Percentiles rank a stretch among this genome's conserved stretches.
Conservation (phyloP, 1,140 invertebrate genomes). For the Anastatus disparis region DNA sequence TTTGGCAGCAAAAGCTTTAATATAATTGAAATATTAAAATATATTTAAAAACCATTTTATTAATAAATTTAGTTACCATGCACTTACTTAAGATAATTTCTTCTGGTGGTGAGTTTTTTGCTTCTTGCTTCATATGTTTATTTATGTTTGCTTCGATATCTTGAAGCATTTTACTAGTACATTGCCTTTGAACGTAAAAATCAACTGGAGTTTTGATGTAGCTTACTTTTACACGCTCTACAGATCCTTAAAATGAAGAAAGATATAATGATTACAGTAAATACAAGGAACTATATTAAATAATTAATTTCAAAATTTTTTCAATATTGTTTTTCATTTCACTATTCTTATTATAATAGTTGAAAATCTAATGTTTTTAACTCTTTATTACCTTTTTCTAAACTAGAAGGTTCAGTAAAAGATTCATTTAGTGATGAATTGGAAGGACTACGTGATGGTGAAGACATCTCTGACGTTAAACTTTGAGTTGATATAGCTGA, state of each 20-base stretch:
- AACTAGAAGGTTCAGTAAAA: no score
- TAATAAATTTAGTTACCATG: not conserved
- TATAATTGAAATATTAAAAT: conserved; percentile 10
- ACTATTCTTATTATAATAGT: no score
- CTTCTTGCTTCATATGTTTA: not conserved
- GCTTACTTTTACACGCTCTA: conserved; percentile 66
- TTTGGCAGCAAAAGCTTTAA: no score
- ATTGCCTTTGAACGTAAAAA: conserved; percentile 74
- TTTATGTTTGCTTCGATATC: conserved; percentile 44
- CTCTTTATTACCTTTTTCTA: no score
- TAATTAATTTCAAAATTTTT: no score
- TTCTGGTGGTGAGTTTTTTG: not conserved
- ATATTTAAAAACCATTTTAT: not conserved
- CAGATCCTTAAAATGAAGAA: not conserved
- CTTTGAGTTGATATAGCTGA: no score
- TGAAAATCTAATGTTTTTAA: no score
- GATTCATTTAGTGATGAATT: no score
- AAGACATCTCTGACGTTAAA: no score
- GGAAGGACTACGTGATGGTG: not conserved
- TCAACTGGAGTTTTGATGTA: conserved; percentile 74
- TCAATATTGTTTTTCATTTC: no score
- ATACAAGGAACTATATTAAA: no score
- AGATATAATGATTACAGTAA: no score
- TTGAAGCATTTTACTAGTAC: conserved; percentile 65
- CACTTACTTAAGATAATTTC: conserved; percentile 5